These are phyloP conservation scores for Chaetophractus vellerosus DNA, from an alignment of 2,797 vertebrate species.

Conservation along the genomic window DNA sequence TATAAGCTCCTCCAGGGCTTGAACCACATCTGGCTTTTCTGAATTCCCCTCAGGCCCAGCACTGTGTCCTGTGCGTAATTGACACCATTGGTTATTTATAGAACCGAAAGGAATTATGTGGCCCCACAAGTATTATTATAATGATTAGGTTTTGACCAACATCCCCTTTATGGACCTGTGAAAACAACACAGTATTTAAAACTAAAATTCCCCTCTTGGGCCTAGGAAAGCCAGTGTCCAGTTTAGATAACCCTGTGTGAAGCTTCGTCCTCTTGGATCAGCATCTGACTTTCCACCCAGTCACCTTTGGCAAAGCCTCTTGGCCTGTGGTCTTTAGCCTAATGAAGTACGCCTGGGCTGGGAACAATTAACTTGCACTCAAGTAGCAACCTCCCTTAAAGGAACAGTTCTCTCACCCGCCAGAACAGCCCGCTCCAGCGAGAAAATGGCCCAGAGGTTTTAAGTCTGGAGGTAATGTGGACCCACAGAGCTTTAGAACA, in stretches of 20 bases:
- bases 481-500: conserved; percentile 57
- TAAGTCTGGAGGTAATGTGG: conserved; percentile 51
- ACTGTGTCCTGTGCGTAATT: conserved; percentile 20
- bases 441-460: conserved; percentile 70
- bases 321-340: conserved; percentile 69
- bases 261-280: conserved; percentile 53
- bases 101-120: conserved; percentile 23
- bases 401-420: conserved; percentile 40
- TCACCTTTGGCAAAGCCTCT: conserved; percentile 80
- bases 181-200: conserved; percentile 70
- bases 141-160: conserved; percentile 62
- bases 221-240: conserved; percentile 72
- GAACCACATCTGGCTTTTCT: conserved; percentile 13
- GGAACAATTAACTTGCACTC: conserved; percentile 70
- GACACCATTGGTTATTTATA: conserved; percentile 66
- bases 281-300: conserved; percentile 63
- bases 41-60: conserved; percentile 50
- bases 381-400: conserved; percentile 64
- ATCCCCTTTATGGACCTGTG: conserved; percentile 54
- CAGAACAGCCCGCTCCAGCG: conserved; percentile 25
- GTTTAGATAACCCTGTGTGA: conserved; percentile 74
- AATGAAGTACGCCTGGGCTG: conserved; percentile 81
- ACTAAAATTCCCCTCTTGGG: conserved; percentile 56
- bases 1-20: conserved; percentile 76
- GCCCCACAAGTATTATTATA: conserved; percentile 48